Conservation (phyloP, 2,113 vertebrate species). For the Alosa alosa region DNA sequence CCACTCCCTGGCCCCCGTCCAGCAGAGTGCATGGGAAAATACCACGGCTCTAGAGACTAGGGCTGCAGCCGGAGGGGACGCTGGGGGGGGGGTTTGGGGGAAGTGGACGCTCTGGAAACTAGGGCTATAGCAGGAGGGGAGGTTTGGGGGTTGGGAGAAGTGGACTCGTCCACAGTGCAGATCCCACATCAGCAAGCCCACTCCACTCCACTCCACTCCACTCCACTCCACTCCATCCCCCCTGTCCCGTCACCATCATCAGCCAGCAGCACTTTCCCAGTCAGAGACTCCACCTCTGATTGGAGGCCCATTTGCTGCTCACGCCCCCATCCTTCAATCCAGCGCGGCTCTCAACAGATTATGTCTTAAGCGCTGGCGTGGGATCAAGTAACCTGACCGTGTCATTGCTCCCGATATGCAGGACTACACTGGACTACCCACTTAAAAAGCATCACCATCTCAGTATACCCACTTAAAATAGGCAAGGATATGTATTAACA, state of each 20-base stretch:
- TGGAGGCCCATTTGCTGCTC: background rate
- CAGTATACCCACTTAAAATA: no score
- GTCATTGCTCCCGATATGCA: background rate
- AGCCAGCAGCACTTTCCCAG: slow-evolving; percentile 43
- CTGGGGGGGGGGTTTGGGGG: slow-evolving; percentile 27
- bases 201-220: slow-evolving; percentile 22
- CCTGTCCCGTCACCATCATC: slow-evolving; percentile 46
- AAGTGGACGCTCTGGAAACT: slow-evolving; percentile 57
- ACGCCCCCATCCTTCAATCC: background rate
- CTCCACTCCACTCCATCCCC: slow-evolving; percentile 30
- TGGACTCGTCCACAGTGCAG: slow-evolving; percentile 53
- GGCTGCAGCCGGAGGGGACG: slow-evolving; percentile 46
- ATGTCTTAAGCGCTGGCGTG: background rate
- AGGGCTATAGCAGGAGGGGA: slow-evolving; percentile 46
- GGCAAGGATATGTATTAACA: no score
- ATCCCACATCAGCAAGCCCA: slow-evolving; percentile 28
- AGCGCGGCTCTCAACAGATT: background rate
- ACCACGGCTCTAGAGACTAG: slow-evolving; percentile 69
- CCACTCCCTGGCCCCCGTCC: slow-evolving; percentile 75
- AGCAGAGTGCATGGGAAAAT: slow-evolving; percentile 91
- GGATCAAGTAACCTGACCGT: background rate
- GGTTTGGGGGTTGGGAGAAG: slow-evolving; percentile 12
- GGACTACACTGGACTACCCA: no score
- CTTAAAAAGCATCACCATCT: no score
- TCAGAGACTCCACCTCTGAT: background rate